Evolutionary conservation across 2,797 vertebrate genomes (phyloP), one percentile per base, ranked within the genome.

Genomic region (Sternotherus odoratus): DNA sequence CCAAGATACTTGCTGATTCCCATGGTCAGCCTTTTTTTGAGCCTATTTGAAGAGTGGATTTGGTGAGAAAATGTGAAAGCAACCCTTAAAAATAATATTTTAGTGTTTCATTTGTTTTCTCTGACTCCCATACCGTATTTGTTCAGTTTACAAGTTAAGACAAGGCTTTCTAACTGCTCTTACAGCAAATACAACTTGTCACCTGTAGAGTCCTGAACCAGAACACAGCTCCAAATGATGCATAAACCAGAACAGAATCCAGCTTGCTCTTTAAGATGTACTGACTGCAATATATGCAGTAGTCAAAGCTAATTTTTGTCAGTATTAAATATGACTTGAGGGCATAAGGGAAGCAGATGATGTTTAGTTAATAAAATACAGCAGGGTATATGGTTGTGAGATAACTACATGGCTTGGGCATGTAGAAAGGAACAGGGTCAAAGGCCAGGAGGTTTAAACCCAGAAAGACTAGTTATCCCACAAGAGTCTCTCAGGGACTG

Each of bases 61-160:
- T 53, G 24, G 21, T 30, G 46, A 88, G 82, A 10, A 95, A 93
- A 77, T 12, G 28, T 57, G 75, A 88, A 90, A 69, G 15, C 53
- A 48, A 6, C 63, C 17, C n/a, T 66, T 66, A 36, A 66, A 86
- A 83, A 12, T 80, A 8, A 85, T 78, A 46, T 12, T 54, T 91
- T 77, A 2, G 0, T 13, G n/a, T 87, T 89, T 94, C 7, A 12
- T 2, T 39, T 2, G 53, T 23, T 83, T 92, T 86, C 39, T 86
- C 21, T 90, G 56, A 82, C 30, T 91, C 77, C 36, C 33, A 69
- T 8, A 50, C 63, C 26, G 0, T 82, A 33, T 49, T 83, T 82
- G 3, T 3, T 87, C 39, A n/a, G 60, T 46, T 46, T 46, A 74
- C 43, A 75, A 66, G 72, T 89, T 78, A 60, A 86, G 81, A 87